Conservation (phyloP, 2,888 invertebrate genomes). For the Oligia fasciuncula region DNA sequence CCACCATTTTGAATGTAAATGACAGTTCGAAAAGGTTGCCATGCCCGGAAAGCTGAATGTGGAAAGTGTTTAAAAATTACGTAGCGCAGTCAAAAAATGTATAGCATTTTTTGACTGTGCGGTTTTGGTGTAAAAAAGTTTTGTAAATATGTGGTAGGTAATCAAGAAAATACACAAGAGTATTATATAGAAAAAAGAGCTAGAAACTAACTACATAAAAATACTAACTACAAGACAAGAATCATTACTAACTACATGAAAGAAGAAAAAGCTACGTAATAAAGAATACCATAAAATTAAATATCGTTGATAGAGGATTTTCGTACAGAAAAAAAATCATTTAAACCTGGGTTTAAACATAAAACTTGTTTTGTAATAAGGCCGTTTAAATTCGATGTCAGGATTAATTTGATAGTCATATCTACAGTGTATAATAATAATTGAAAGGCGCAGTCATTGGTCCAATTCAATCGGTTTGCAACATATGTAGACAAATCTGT, state of each 20-base stretch:
- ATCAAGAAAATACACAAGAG: neutral
- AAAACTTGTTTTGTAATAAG: no score
- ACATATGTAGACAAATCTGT: slow-evolving; percentile 64
- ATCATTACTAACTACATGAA: neutral
- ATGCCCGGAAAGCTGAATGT: no score
- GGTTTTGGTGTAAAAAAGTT: neutral
- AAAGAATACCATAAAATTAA: neutral
- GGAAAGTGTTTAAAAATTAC: neutral
- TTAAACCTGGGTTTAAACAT: neutral
- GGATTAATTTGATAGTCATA: no score
- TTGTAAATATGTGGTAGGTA: neutral
- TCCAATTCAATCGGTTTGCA: slow-evolving; percentile 43
- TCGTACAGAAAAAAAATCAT: no score
- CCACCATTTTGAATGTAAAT: neutral
- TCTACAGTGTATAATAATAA: neutral
- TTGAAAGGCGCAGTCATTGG: slow-evolving; percentile 34
- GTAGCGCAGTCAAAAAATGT: no score
- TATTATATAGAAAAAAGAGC: neutral
- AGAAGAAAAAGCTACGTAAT: neutral
- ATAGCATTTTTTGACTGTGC: neutral
- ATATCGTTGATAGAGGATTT: neutral
- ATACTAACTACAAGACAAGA: neutral
- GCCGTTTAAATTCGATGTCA: no score
- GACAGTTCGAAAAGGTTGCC: neutral
- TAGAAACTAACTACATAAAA: slow-evolving; percentile 5